Conservation (phyloP, 2,113 vertebrate species). For the Vulpes ferrilata region DNA sequence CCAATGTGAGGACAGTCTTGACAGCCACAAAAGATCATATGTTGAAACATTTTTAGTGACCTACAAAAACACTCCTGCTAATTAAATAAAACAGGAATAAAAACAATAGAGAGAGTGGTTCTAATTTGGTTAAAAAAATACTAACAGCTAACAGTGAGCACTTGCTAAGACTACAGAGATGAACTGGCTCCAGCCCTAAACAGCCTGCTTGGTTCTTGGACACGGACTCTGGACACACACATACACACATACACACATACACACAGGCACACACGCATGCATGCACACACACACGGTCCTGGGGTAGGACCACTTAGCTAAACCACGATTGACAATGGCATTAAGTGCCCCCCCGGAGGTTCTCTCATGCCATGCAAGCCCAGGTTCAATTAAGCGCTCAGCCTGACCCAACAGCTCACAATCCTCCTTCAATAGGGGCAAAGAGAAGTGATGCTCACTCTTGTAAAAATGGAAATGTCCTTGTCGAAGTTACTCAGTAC, state of each 20-base stretch:
- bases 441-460: constrained; percentile 29
- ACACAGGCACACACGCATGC: neutral
- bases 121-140: constrained; percentile 42
- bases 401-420: neutral
- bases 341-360: neutral
- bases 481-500: neutral
- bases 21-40: neutral
- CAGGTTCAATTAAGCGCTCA: constrained; percentile 33
- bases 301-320: neutral
- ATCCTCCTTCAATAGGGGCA: neutral
- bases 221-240: neutral
- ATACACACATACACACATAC: neutral
- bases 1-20: constrained; percentile 17
- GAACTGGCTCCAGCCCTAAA: neutral
- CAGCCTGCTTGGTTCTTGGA: constrained; percentile 19
- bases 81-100: constrained; percentile 60
- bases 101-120: constrained; percentile 19
- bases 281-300: neutral
- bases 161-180: constrained; percentile 53
- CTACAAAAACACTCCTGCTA: constrained; percentile 18
- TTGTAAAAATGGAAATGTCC: constrained; percentile 43
- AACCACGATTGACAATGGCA: neutral
- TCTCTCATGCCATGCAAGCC: neutral
- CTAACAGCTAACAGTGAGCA: neutral
- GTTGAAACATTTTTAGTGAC: constrained; percentile 45